These are phyloP conservation scores for Episyrphus balteatus DNA, from an alignment of 1,140 invertebrate genomes.

Conservation along the genomic window DNA sequence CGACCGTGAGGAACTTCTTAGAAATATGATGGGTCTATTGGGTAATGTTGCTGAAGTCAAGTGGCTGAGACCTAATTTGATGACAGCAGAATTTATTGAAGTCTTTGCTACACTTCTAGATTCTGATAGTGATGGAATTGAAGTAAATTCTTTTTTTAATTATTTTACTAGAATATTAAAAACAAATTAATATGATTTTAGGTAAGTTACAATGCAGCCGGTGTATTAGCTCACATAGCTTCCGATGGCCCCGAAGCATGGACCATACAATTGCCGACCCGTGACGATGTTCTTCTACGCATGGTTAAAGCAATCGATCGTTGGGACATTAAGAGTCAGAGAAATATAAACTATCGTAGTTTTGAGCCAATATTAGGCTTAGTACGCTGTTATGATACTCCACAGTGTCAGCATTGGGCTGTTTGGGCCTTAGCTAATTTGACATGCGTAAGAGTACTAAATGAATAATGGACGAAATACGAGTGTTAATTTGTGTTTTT, in stretches of 20 bases:
- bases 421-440: conserved; percentile 97
- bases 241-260: conserved; percentile 81
- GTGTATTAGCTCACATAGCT: conserved; percentile 88
- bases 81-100: conserved; percentile 71
- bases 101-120: conserved; percentile 79
- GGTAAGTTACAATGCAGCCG: conserved; percentile 94
- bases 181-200: conserved; percentile 26
- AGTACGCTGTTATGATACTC: conserved; percentile 67
- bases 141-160: conserved; percentile 57
- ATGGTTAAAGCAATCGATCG: conserved; percentile 73
- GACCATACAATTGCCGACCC: conserved; percentile 57
- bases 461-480: background rate
- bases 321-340: conserved; percentile 75
- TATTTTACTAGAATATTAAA: background rate
- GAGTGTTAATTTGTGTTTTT: background rate
- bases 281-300: conserved; percentile 60
- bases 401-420: conserved; percentile 90
- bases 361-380: conserved; percentile 84
- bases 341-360: conserved; percentile 95
- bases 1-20: conserved; percentile 73
- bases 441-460: conserved; percentile 53
- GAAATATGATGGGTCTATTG: conserved; percentile 94
- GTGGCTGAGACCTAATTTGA: conserved; percentile 67
- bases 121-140: conserved; percentile 84
- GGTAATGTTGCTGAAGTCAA: conserved; percentile 95